A percentile compares a stretch with the other conserved stretches of the same genome.
Conservation (phyloP, 1,140 invertebrate species). For the Temnothorax nylanderi region DNA sequence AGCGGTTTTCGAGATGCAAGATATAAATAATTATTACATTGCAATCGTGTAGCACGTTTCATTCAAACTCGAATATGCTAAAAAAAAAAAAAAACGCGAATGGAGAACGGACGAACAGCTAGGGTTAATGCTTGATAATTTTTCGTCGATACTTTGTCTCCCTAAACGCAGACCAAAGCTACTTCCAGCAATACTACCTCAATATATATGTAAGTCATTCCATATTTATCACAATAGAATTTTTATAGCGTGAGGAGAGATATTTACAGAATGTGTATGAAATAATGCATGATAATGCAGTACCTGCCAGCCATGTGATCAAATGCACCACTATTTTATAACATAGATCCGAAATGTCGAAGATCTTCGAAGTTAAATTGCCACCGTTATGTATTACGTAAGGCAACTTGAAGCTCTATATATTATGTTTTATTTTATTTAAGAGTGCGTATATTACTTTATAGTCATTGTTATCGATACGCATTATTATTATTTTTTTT, state of each 20-base stretch:
- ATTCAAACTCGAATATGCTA: not conserved
- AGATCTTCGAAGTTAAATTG: not conserved
- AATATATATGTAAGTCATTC: constrained; percentile 39
- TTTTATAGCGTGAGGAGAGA: constrained; percentile 38
- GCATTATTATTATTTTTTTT: not conserved
- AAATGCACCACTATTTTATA: not conserved
- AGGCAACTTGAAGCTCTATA: not conserved
- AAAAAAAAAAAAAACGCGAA: too few species aligned
- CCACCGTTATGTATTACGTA: constrained; percentile 4
- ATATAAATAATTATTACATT: constrained; percentile 6
- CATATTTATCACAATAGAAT: constrained; percentile 37
- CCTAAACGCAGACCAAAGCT: constrained; percentile 62
- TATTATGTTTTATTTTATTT: not conserved
- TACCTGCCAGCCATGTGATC: constrained; percentile 28
- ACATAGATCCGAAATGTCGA: not conserved
- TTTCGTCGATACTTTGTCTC: constrained; percentile 14
- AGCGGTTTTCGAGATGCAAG: not conserved
- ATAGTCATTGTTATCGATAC: constrained; percentile 24
- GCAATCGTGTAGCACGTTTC: not conserved
- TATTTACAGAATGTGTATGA: constrained; percentile 19
- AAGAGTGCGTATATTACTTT: not conserved
- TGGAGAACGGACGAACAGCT: not conserved
- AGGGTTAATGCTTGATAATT: not conserved
- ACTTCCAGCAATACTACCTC: constrained; percentile 59
- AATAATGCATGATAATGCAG: constrained; percentile 11